phyloP scores from a whole-genome alignment of 2,888 invertebrate species.

The Malthinus seriepunctatus region DNA sequence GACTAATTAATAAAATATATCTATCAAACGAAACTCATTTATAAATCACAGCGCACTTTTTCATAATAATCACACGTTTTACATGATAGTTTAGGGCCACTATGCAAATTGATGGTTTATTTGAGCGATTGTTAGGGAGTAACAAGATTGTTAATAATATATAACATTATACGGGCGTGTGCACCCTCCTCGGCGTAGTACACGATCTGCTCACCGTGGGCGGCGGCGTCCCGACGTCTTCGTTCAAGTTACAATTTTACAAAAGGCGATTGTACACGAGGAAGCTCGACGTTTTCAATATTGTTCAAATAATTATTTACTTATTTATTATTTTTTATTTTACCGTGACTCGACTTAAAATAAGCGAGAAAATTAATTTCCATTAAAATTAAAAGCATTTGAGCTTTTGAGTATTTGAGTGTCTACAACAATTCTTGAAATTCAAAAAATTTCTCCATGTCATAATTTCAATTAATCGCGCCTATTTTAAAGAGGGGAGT shows the following conservation, averaged over 20 bases:
- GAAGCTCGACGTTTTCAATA: conserved; percentile 9
- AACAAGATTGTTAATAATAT: conserved; percentile 46
- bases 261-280: conserved; percentile 22
- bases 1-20: conserved; percentile 23
- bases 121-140: conserved; percentile 41
- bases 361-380: too few species aligned
- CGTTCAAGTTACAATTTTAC: conserved; percentile 37
- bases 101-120: conserved; percentile 32
- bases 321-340: too few species aligned
- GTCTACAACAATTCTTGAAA: too few species aligned
- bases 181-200: conserved; percentile 44
- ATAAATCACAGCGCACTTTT: conserved; percentile 41
- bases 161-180: conserved; percentile 49
- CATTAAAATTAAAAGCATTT: too few species aligned
- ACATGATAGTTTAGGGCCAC: conserved; percentile 37
- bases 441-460: too few species aligned
- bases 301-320: not conserved
- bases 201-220: conserved; percentile 41
- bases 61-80: conserved; percentile 40
- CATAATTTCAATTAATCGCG: too few species aligned
- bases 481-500: too few species aligned
- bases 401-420: too few species aligned
- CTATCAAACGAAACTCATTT: conserved; percentile 26
- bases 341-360: too few species aligned
- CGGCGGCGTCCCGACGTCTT: conserved; percentile 42